These are phyloP conservation scores for Phortica variegata DNA, from an alignment of 1,140 invertebrate genomes.

Conservation along the genomic window DNA sequence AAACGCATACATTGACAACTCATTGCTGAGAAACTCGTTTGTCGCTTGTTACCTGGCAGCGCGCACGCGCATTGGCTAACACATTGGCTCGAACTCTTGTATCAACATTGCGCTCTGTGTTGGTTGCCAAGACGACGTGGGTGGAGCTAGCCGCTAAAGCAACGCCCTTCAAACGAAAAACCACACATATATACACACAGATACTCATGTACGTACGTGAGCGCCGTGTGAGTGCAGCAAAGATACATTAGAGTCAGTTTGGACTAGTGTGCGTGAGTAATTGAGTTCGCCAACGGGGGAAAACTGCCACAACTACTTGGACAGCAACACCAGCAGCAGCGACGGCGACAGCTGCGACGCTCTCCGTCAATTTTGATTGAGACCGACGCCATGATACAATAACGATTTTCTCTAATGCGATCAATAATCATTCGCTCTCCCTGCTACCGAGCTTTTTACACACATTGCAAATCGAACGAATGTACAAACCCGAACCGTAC, in stretches of 20 bases:
- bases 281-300: conserved; percentile 11
- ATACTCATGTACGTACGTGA: not conserved
- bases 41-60: too few species aligned
- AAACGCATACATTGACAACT: conserved; percentile 9
- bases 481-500: too few species aligned
- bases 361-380: too few species aligned
- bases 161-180: conserved; percentile 9
- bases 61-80: conserved; percentile 43
- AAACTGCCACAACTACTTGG: conserved; percentile 16
- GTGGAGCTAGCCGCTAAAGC: conserved; percentile 27
- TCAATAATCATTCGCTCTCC: conserved; percentile 46
- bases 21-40: too few species aligned
- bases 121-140: conserved; percentile 35
- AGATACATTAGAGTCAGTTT: not conserved
- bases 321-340: conserved; percentile 1
- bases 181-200: too few species aligned
- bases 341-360: too few species aligned
- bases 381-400: conserved; percentile 53
- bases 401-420: conserved; percentile 54
- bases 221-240: conserved; percentile 4
- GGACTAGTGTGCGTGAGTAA: not conserved
- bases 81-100: conserved; percentile 29
- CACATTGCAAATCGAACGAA: too few species aligned
- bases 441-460: too few species aligned
- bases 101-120: conserved; percentile 34